phyloP scores from a whole-genome alignment of 2,888 invertebrate species.

The Lottia scabra region DNA sequence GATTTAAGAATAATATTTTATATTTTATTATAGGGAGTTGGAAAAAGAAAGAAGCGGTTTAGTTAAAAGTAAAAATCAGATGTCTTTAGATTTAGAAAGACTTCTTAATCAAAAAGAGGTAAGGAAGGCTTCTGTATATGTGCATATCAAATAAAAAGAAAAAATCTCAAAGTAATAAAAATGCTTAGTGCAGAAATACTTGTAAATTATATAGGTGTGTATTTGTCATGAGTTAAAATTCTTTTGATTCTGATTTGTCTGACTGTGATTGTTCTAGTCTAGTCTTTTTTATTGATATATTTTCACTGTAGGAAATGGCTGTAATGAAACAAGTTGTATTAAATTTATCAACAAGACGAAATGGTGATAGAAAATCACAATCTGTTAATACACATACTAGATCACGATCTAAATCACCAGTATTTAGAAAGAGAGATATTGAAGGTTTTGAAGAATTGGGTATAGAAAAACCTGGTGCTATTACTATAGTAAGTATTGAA shows the following conservation, averaged over 20 bases:
- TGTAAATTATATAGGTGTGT: too few species aligned
- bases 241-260: too few species aligned
- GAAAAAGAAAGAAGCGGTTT: constrained; percentile 55
- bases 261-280: neutral
- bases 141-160: too few species aligned
- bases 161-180: too few species aligned
- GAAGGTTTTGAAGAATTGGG: constrained; percentile 48
- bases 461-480: constrained; percentile 53
- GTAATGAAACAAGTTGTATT: constrained; percentile 65
- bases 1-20: neutral
- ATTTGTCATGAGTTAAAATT: too few species aligned
- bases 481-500: constrained; percentile 48
- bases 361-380: constrained; percentile 38
- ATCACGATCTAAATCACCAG: constrained; percentile 44
- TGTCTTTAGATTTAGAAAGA: constrained; percentile 64
- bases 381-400: constrained; percentile 22
- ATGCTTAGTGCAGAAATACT: too few species aligned
- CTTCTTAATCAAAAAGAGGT: constrained; percentile 66
- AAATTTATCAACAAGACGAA: constrained; percentile 53
- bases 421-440: constrained; percentile 36
- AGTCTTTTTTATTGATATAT: neutral
- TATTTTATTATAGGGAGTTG: constrained; percentile 42
- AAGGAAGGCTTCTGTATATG: neutral
- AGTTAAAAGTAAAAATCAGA: constrained; percentile 59
- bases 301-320: constrained; percentile 59